Conservation (phyloP, 2,113 vertebrate species). For the Urocynchramus pylzowi region DNA sequence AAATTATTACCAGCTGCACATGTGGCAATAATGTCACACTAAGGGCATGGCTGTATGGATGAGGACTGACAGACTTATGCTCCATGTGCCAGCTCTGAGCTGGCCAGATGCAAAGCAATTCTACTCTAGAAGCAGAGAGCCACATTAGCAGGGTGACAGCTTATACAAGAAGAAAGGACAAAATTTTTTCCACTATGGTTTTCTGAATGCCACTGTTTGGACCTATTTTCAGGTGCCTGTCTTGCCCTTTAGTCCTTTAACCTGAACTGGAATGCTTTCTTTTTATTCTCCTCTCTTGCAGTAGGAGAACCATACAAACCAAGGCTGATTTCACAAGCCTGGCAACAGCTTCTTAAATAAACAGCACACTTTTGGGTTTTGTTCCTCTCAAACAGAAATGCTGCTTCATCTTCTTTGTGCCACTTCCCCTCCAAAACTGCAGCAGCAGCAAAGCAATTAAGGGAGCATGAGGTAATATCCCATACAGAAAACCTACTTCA, state of each 20-base stretch:
- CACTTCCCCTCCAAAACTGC: constrained; percentile 20
- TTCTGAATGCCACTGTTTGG: not conserved
- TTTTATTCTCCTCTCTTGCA: not conserved
- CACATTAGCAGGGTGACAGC: not conserved
- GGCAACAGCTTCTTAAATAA: constrained; percentile 18
- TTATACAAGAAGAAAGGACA: not conserved
- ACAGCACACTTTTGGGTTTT: not conserved
- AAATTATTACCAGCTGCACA: not conserved
- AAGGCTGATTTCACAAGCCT: not conserved
- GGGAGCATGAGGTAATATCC: constrained; percentile 11
- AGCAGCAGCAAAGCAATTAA: constrained; percentile 49
- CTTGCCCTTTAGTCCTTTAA: not conserved
- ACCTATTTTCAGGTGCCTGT: not conserved
- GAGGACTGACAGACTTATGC: not conserved
- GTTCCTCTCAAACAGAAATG: not conserved
- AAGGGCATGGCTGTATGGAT: not conserved
- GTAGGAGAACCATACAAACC: not conserved
- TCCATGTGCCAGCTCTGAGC: not conserved
- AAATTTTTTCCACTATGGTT: not conserved
- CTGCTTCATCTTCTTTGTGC: constrained; percentile 53
- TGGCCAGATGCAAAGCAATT: not conserved
- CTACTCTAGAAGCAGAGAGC: not conserved
- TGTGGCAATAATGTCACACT: not conserved
- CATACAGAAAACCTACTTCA: constrained; percentile 21
- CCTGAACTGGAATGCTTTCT: not conserved